Evolutionary conservation across 2,888 invertebrate species (phyloP).

Genomic region (Galerucella pusilla): DNA sequence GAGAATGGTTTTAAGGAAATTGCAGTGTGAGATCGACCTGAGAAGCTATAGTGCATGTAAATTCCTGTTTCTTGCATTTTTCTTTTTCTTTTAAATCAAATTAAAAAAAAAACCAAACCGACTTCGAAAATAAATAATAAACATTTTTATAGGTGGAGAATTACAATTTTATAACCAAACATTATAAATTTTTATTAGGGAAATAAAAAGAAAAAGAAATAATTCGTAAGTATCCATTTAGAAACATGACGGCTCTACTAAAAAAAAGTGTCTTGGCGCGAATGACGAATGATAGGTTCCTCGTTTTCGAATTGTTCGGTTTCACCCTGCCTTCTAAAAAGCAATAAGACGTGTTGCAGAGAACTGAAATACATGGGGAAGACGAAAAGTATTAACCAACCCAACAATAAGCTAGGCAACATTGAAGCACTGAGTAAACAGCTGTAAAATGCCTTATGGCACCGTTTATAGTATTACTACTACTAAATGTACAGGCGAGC

Average conservation of each 20-base stretch:
- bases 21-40: not conserved
- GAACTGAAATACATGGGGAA: constrained; percentile 20
- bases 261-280: constrained; percentile 30
- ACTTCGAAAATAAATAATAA: constrained; percentile 13
- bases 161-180: constrained; percentile 30
- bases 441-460: too few relatives aligned
- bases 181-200: constrained; percentile 26
- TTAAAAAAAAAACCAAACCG: not conserved
- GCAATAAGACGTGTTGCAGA: constrained; percentile 39
- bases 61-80: not conserved
- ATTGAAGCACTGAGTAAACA: not conserved
- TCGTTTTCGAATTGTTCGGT: constrained; percentile 36
- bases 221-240: constrained; percentile 34
- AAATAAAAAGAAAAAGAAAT: constrained; percentile 27
- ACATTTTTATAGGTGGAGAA: constrained; percentile 14
- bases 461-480: too few relatives aligned
- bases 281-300: constrained; percentile 34
- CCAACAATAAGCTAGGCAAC: too few relatives aligned
- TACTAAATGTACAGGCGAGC: too few relatives aligned
- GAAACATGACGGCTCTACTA: constrained; percentile 30
- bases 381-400: not conserved
- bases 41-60: not conserved
- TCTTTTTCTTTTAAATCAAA: too few relatives aligned
- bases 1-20: constrained; percentile 5
- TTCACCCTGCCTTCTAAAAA: constrained; percentile 32